Evolutionary conservation across 2,113 vertebrate species (phyloP).

Genomic region (Saccopteryx leptura): DNA sequence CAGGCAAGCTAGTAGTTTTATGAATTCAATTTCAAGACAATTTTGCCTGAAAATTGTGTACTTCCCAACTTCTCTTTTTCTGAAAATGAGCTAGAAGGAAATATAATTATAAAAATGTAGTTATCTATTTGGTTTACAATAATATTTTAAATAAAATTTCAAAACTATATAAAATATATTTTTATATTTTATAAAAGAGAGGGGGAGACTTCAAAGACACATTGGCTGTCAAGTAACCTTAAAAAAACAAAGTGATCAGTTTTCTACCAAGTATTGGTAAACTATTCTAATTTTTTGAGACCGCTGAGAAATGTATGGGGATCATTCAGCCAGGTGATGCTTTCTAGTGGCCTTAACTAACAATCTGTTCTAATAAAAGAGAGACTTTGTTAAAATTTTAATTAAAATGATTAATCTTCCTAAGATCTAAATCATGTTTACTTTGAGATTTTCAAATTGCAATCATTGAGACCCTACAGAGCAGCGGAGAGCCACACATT

Average conservation of each 20-base stretch:
- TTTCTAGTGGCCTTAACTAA: constrained; percentile 50
- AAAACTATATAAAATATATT: constrained; percentile 38
- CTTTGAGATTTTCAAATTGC: constrained; percentile 62
- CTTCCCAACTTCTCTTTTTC: constrained; percentile 20
- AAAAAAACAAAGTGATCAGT: constrained; percentile 28
- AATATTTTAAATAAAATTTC: constrained; percentile 50
- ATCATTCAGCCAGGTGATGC: neutral
- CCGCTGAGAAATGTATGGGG: constrained; percentile 13
- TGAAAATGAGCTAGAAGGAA: constrained; percentile 51
- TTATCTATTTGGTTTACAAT: constrained; percentile 17
- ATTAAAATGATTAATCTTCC: constrained; percentile 64
- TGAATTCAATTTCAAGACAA: constrained; percentile 50
- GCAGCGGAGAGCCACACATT: neutral
- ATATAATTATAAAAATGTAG: constrained; percentile 53
- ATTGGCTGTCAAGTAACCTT: constrained; percentile 55
- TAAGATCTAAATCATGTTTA: constrained; percentile 55
- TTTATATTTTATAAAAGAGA: neutral
- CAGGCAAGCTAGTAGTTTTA: neutral
- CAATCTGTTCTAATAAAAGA: constrained; percentile 60
- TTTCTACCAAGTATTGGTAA: constrained; percentile 37
- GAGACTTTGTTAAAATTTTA: constrained; percentile 67
- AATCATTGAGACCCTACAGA: neutral
- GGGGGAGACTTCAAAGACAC: constrained; percentile 16
- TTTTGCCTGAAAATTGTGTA: neutral
- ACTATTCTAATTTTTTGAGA: constrained; percentile 30